Evolutionary conservation across 2,888 invertebrate genomes (phyloP).

Genomic region (Drosophila trichaetosa): DNA sequence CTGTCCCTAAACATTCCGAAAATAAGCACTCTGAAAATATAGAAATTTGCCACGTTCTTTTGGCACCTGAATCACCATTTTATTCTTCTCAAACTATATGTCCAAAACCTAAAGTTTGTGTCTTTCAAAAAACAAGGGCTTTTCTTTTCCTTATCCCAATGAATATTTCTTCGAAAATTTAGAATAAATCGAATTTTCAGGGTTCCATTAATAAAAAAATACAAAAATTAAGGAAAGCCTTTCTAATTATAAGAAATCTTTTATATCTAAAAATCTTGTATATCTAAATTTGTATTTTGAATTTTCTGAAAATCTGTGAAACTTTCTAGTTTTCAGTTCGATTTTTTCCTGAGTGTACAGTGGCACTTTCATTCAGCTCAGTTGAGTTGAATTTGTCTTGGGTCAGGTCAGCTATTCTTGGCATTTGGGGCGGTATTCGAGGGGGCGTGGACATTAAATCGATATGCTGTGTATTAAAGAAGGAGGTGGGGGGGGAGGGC

Average conservation of each 20-base stretch:
- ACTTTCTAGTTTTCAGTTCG: background rate
- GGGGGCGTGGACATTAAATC: constrained; percentile 3
- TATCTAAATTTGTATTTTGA: background rate
- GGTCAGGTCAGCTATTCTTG: constrained; percentile 30
- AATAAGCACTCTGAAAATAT: no score
- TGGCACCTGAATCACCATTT: no score
- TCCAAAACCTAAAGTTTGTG: background rate
- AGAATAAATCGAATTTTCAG: no score
- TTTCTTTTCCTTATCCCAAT: no score
- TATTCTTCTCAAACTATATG: no score
- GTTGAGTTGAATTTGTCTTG: constrained; percentile 7
- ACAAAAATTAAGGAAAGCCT: no score
- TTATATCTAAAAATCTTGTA: no score
- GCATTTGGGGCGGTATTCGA: constrained; percentile 8
- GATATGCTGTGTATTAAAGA: constrained; percentile 20
- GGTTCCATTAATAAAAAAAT: no score
- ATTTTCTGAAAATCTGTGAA: background rate
- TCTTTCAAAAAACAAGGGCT: no score
- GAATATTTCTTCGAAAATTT: no score
- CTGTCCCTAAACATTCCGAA: background rate
- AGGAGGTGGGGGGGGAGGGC: accelerated
- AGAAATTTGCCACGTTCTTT: no score
- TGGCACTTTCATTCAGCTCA: background rate
- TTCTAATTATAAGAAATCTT: background rate
- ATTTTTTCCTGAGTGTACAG: background rate